phyloP scores from a whole-genome alignment of 2,113 vertebrate genomes.

The Xenus cinereus region DNA sequence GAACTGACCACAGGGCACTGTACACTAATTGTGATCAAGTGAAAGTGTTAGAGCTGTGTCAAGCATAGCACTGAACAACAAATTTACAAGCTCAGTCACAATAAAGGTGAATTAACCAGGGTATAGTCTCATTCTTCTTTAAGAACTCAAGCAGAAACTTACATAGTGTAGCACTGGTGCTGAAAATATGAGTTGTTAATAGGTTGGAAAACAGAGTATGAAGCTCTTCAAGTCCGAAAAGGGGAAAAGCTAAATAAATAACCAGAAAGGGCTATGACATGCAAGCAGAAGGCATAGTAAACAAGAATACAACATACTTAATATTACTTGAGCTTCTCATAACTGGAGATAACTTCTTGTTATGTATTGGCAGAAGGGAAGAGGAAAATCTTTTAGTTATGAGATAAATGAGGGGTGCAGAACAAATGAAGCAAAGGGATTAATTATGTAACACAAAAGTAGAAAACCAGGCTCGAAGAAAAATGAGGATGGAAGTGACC shows the following conservation, averaged over 20 bases:
- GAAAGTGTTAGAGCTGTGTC: background rate
- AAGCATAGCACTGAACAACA: background rate
- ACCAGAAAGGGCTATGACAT: fast-evolving
- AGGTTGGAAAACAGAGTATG: background rate
- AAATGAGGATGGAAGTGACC: background rate
- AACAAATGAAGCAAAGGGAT: background rate
- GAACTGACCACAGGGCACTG: background rate
- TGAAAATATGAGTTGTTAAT: background rate
- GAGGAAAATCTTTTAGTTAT: background rate
- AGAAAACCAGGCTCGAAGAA: background rate
- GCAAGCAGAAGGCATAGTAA: background rate
- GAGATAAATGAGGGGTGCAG: background rate
- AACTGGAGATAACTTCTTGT: background rate
- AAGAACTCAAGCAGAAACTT: background rate
- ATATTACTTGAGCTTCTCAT: background rate
- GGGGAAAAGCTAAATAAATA: background rate
- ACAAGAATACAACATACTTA: background rate
- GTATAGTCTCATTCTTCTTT: background rate
- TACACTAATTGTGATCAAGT: background rate
- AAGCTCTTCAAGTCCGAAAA: background rate
- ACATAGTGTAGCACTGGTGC: background rate
- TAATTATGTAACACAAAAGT: background rate
- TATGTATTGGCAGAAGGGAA: background rate
- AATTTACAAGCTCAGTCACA: background rate
- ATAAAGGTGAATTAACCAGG: background rate